Percentiles rank a stretch among this genome's conserved stretches.
These are phyloP conservation scores for Drosophila siamana DNA, from an alignment of 2,888 invertebrate genomes.

Conservation along the genomic window DNA sequence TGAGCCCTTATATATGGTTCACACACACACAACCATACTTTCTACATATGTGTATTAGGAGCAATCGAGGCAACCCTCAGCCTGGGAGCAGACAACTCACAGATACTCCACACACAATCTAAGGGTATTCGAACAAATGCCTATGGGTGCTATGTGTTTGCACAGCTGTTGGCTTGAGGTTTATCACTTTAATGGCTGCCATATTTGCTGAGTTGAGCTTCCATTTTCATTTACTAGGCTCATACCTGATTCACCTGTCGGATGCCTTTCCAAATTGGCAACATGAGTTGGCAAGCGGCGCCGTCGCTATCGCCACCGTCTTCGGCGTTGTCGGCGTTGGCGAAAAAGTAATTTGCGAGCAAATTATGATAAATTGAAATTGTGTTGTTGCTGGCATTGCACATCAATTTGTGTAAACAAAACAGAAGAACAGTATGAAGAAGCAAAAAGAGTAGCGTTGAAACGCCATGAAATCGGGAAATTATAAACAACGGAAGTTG, in stretches of 20 bases:
- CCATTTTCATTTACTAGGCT: constrained; percentile 38
- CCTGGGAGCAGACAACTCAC: constrained; percentile 1
- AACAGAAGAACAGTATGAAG: background rate
- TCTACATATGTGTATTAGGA: constrained; percentile 10
- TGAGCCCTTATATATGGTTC: constrained; percentile 51
- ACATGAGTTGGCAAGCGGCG: constrained; percentile 64
- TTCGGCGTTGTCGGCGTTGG: constrained; percentile 3
- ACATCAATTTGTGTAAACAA: constrained; percentile 45
- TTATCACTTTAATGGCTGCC: constrained; percentile 79
- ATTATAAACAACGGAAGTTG: constrained; percentile 22
- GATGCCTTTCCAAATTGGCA: constrained; percentile 62
- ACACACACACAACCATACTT: background rate
- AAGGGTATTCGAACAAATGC: constrained; percentile 28
- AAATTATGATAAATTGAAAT: constrained; percentile 78
- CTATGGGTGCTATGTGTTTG: constrained; percentile 50
- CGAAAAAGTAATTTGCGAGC: constrained; percentile 72
- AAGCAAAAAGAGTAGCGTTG: background rate
- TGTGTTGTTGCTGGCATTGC: constrained; percentile 45
- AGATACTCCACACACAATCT: constrained; percentile 4
- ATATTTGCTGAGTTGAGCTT: constrained; percentile 64
- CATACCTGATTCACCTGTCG: constrained; percentile 26
- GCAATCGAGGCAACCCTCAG: constrained; percentile 4
- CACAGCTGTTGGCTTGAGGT: constrained; percentile 54
- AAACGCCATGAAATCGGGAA: constrained; percentile 11
- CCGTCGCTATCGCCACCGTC: background rate